phyloP scores from a whole-genome alignment of 2,113 vertebrate genomes.

The Pelecanus crispus region DNA sequence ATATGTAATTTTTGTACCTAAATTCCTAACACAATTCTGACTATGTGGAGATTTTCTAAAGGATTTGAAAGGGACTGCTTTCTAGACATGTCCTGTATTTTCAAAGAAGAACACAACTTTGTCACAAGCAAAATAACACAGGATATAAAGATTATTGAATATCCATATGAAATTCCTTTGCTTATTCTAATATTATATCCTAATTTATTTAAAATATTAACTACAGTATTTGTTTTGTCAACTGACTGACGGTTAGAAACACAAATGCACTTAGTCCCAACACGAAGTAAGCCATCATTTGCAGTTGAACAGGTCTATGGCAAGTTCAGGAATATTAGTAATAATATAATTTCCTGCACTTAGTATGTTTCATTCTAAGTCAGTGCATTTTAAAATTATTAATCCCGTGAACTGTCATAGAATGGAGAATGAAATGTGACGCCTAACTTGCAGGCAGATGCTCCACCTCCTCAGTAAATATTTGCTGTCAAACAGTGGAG shows the following conservation, averaged over 20 bases:
- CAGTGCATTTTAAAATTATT: background rate
- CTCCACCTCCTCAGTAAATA: background rate
- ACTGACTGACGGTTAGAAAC: background rate
- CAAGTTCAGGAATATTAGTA: background rate
- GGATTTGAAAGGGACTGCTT: background rate
- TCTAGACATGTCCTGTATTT: background rate
- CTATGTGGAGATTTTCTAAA: background rate
- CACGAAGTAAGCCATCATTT: background rate
- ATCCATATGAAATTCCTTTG: background rate
- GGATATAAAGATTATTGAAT: background rate
- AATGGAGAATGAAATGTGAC: background rate
- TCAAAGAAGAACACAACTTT: background rate
- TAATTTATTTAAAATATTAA: background rate
- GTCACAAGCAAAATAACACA: background rate
- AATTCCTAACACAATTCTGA: background rate
- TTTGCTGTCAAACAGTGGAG: background rate
- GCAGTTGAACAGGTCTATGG: background rate
- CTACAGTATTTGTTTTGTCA: background rate
- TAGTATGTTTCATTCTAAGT: background rate
- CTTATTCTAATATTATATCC: background rate
- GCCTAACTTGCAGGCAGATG: background rate
- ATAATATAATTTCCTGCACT: background rate
- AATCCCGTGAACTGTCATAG: background rate
- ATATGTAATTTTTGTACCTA: background rate
- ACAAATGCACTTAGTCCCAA: background rate